These are phyloP conservation scores for Stenolophus ochropezus DNA, from an alignment of 2,888 invertebrate species.

Conservation along the genomic window DNA sequence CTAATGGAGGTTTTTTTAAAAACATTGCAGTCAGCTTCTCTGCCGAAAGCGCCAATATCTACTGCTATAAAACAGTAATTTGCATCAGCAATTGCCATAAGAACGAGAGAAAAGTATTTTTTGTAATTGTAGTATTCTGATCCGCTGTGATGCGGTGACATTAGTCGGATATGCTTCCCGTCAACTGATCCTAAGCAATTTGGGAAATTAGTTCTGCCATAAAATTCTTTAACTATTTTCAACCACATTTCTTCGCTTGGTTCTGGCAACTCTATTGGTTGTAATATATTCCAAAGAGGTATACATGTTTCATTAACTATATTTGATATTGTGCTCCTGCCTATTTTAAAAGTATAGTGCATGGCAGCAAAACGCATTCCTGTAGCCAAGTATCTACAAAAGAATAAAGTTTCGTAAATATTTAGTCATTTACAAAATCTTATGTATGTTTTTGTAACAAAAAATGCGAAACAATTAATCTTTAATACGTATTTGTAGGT, in stretches of 20 bases:
- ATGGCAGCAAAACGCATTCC: slow-evolving; percentile 59
- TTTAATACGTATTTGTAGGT: slow-evolving; percentile 55
- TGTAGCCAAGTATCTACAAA: slow-evolving; percentile 62
- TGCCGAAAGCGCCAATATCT: slow-evolving; percentile 62
- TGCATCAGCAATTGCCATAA: slow-evolving; percentile 64
- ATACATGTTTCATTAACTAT: slow-evolving; percentile 61
- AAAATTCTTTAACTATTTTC: slow-evolving; percentile 59
- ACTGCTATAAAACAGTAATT: slow-evolving; percentile 62
- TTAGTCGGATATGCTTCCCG: slow-evolving; percentile 62
- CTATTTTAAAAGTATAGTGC: slow-evolving; percentile 60
- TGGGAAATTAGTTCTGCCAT: slow-evolving; percentile 62
- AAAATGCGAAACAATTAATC: not conserved
- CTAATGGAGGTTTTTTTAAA: slow-evolving; percentile 59
- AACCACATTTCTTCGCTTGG: slow-evolving; percentile 61
- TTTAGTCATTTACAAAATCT: not conserved
- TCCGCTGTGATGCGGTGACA: slow-evolving; percentile 50
- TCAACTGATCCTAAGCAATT: slow-evolving; percentile 63
- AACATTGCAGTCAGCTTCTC: slow-evolving; percentile 49
- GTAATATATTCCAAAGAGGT: slow-evolving; percentile 60
- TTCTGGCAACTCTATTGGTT: slow-evolving; percentile 60
- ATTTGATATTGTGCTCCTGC: slow-evolving; percentile 59
- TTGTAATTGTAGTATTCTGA: slow-evolving; percentile 63
- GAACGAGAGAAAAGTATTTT: slow-evolving; percentile 61
- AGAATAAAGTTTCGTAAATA: not conserved
- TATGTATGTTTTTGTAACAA: slow-evolving; percentile 4